phyloP scores from a whole-genome alignment of 1,140 invertebrate genomes.

The Macrobrachium nipponense region DNA sequence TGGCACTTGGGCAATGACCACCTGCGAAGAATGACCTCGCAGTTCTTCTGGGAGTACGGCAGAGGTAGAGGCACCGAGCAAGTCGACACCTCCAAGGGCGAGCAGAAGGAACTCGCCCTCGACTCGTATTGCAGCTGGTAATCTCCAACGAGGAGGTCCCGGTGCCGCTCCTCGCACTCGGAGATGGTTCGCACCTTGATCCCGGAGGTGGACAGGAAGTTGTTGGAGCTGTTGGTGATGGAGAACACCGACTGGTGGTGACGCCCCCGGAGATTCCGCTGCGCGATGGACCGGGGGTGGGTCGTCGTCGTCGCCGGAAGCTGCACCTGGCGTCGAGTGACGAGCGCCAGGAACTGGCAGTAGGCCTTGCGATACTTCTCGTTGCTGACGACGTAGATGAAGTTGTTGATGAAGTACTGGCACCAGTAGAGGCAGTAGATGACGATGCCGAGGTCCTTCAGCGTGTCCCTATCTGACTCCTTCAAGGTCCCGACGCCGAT shows the following conservation, averaged over 20 bases:
- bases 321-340: constrained; percentile 7
- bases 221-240: neutral
- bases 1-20: too few relatives aligned
- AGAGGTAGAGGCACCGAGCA: too few relatives aligned
- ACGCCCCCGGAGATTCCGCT: accelerated
- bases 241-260: neutral
- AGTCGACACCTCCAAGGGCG: neutral
- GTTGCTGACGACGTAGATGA: constrained; percentile 62
- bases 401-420: constrained; percentile 62
- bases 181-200: constrained; percentile 17
- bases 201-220: neutral
- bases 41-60: too few relatives aligned
- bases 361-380: constrained; percentile 50
- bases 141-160: neutral
- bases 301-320: neutral
- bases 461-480: too few relatives aligned
- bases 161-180: constrained; percentile 41
- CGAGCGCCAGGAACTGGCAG: constrained; percentile 46
- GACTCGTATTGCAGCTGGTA: neutral
- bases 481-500: neutral
- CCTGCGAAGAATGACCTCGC: too few relatives aligned
- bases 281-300: too few relatives aligned
- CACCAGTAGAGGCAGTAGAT: constrained; percentile 62
- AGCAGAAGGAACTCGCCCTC: neutral
- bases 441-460: constrained; percentile 47